phyloP scores from a whole-genome alignment of 92 coral and sea anemone genomes.

The Micromussa lordhowensis region DNA sequence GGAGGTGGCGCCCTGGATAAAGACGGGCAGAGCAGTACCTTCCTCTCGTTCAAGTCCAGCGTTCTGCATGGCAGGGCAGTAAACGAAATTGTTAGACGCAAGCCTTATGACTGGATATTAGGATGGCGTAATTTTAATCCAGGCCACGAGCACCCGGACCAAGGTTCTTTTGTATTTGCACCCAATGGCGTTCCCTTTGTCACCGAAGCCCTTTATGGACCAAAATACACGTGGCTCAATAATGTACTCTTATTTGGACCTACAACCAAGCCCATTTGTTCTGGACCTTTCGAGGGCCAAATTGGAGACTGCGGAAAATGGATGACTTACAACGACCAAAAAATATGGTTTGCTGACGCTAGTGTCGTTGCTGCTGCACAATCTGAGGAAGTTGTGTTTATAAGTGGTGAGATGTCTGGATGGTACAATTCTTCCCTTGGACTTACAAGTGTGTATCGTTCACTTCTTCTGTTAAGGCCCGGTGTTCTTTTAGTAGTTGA shows the following conservation, averaged over 20 bases:
- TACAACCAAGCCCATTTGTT: conserved; percentile 34
- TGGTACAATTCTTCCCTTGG: no score
- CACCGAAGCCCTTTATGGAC: conserved; percentile 88
- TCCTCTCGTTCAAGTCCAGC: conserved; percentile 87
- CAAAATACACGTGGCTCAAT: conserved; percentile 93
- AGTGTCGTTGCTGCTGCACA: conserved; percentile 71
- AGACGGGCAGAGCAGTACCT: conserved; percentile 26
- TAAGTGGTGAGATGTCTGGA: conserved; percentile 85
- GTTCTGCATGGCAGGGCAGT: conserved; percentile 88
- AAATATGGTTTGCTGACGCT: conserved; percentile 77
- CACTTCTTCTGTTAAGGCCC: no score
- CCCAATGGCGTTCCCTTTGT: conserved; percentile 84
- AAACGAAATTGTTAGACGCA: conserved; percentile 66
- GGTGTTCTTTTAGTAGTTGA: no score
- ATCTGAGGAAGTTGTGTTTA: conserved; percentile 57
- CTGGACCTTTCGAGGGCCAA: conserved; percentile 74
- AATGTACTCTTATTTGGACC: conserved; percentile 83
- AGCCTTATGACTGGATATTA: conserved; percentile 51
- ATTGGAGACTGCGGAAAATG: conserved; percentile 77
- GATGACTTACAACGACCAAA: conserved; percentile 40
- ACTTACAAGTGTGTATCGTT: no score
- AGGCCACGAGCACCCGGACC: conserved; percentile 98
- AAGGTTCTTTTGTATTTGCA: conserved; percentile 88
- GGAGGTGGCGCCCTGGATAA: conserved; percentile 49
- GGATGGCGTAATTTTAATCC: conserved; percentile 78